Percentiles rank a stretch among this genome's conserved stretches.
Evolutionary conservation across 1,140 invertebrate genomes (phyloP).

Genomic region (Trachymyrmex septentrionalis): DNA sequence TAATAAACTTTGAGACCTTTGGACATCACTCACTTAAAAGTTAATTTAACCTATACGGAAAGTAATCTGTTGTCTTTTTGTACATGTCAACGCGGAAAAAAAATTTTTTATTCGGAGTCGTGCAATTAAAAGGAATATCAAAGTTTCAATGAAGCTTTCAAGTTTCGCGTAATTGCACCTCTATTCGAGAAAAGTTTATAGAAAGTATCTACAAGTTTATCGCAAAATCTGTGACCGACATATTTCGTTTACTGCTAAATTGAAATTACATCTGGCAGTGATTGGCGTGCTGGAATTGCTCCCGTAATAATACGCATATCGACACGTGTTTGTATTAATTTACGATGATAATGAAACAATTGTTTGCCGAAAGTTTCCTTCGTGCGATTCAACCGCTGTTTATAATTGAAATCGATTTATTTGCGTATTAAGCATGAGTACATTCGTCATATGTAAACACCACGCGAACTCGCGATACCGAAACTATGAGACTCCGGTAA

Average conservation of each 20-base stretch:
- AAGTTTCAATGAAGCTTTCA: constrained; percentile 13
- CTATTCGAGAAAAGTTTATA: too few species aligned
- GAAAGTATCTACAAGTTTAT: neutral
- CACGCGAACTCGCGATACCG: constrained; percentile 38
- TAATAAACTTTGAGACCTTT: too few species aligned
- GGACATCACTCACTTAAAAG: too few species aligned
- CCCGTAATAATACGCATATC: constrained; percentile 31
- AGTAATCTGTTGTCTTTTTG: neutral
- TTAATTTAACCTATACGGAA: neutral
- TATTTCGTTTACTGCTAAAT: constrained; percentile 8
- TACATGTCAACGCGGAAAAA: neutral
- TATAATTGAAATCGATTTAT: constrained; percentile 76
- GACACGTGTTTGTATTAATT: constrained; percentile 66
- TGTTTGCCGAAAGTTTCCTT: constrained; percentile 74
- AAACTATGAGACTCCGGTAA: constrained; percentile 61
- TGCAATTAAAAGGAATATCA: neutral
- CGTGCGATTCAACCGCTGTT: constrained; percentile 61
- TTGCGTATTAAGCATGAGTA: constrained; percentile 21
- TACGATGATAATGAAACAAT: constrained; percentile 75
- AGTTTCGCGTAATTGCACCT: neutral
- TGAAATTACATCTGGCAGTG: constrained; percentile 31
- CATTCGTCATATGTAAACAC: constrained; percentile 57
- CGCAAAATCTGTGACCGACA: neutral
- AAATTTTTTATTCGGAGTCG: neutral
- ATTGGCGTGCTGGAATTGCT: neutral